Evolutionary conservation across 2,888 invertebrate genomes (phyloP), one percentile per base, ranked within the genome.

Genomic region (Drosophila recens): DNA sequence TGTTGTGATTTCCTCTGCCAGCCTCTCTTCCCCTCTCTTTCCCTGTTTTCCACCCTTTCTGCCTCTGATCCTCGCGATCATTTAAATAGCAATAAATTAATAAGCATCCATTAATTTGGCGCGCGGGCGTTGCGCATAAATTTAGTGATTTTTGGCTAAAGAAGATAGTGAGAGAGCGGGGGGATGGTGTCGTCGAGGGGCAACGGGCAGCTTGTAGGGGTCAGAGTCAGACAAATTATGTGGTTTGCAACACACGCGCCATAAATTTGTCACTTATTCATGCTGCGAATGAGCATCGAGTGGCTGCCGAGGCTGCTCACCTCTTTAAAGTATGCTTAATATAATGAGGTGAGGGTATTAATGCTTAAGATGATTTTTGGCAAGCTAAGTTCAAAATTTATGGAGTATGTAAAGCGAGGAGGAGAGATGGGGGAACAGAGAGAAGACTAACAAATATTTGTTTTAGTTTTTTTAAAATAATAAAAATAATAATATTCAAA

Each of bases 81-180:
- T 88, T 86, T 88, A 86, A 86, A 86, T 86, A 88, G 86, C 88
- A 79, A 86, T 86, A 86, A 86, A 86, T 86, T 86, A 86, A 86
- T 86, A 86, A 88, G 89, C 82, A 80, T 87, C 87, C 86, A 86
- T 86, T 86, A 88, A 86, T 88, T 86, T 86, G 88, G 86, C 83
- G 83, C 77, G 73, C 73, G 77, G 88, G 83, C 81, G 86, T 86
- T 83, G 82, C 64, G 83, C 88, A 86, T 88, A 86, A 86, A 86
- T 86, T 87, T 72, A 27, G 45, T 78, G 84, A 75, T 84, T 83
- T 81, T 72, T 74, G 70, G 69, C 48, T 70, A 58, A 33, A 54
- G 3, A 11, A 13, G 23, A 20, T 20, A 38, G 51, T 52, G 36
- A 58, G 30, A 45, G 48, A 38, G 36, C 38, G 51, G 57, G 5